A percentile compares a stretch with the other conserved stretches of the same genome.
Evolutionary conservation across 2,888 invertebrate genomes (phyloP).

Genomic region (Malthinus seriepunctatus): DNA sequence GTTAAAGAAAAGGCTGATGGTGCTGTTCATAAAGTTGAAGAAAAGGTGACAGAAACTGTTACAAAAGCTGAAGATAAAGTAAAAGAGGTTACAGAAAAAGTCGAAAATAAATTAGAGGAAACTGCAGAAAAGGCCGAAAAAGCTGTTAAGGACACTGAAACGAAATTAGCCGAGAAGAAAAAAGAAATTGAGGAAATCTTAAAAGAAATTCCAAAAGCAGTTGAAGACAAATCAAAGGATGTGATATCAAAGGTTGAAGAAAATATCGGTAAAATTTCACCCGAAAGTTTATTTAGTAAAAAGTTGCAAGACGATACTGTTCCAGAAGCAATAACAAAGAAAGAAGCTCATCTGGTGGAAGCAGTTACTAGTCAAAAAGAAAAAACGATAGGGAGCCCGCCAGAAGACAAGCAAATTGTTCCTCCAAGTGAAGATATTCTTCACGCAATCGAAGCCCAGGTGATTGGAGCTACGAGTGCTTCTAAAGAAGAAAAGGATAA

Average conservation of each 20-base stretch:
- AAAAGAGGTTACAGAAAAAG: background rate
- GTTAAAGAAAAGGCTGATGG: background rate
- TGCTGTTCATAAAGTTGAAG: background rate
- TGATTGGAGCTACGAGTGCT: no score
- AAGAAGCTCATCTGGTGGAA: background rate
- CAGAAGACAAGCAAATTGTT: no score
- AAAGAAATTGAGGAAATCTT: background rate
- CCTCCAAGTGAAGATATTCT: no score
- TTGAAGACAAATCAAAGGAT: background rate
- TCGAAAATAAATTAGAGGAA: background rate
- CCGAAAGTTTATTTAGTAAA: background rate
- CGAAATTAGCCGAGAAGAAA: background rate
- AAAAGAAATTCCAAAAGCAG: background rate
- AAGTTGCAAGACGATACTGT: background rate
- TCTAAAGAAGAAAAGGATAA: background rate
- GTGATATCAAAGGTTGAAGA: background rate
- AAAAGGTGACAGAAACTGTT: background rate
- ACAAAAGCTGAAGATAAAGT: background rate
- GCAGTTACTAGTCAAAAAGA: background rate
- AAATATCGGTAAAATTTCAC: no score
- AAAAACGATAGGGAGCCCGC: background rate
- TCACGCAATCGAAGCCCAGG: no score
- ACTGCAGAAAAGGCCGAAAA: constrained; percentile 5
- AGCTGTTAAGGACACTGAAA: background rate
- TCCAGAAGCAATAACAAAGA: background rate